Conservation (phyloP, 2,888 invertebrate species). For the Hydrotaea diabolus region DNA sequence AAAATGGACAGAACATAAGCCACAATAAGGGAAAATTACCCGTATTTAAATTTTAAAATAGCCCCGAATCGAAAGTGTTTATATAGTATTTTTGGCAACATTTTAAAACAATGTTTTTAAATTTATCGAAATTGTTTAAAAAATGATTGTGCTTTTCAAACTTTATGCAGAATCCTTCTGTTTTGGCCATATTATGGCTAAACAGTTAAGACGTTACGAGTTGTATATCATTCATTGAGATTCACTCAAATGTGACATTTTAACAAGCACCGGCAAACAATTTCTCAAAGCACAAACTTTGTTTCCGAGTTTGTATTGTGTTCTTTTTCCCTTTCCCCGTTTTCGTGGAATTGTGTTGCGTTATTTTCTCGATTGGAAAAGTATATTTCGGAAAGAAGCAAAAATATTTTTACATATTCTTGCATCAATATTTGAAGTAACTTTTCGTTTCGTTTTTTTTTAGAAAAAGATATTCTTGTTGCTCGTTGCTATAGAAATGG, state of each 20-base stretch:
- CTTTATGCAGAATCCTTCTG: too few species aligned
- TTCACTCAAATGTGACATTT: slow-evolving; percentile 47
- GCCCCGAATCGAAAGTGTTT: too few species aligned
- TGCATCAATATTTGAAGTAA: slow-evolving; percentile 49
- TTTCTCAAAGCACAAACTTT: not conserved
- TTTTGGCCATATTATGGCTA: too few species aligned
- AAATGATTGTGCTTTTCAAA: too few species aligned
- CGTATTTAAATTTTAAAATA: too few species aligned
- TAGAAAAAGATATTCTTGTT: not conserved
- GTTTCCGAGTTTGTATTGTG: not conserved
- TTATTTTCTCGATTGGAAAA: not conserved
- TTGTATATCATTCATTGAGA: not conserved
- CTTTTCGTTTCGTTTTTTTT: not conserved
- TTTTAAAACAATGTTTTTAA: too few species aligned
- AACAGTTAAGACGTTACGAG: too few species aligned
- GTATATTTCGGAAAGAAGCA: not conserved
- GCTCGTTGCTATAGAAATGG: too few species aligned
- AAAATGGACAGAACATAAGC: too few species aligned
- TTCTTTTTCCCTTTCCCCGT: not conserved
- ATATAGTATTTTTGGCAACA: too few species aligned
- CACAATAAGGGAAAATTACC: too few species aligned
- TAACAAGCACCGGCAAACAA: slow-evolving; percentile 36
- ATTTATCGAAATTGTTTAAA: too few species aligned
- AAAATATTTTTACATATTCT: slow-evolving; percentile 44
- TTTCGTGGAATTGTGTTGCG: not conserved